Conservation (phyloP, 2,888 invertebrate species). For the Euplagia quadripunctaria region DNA sequence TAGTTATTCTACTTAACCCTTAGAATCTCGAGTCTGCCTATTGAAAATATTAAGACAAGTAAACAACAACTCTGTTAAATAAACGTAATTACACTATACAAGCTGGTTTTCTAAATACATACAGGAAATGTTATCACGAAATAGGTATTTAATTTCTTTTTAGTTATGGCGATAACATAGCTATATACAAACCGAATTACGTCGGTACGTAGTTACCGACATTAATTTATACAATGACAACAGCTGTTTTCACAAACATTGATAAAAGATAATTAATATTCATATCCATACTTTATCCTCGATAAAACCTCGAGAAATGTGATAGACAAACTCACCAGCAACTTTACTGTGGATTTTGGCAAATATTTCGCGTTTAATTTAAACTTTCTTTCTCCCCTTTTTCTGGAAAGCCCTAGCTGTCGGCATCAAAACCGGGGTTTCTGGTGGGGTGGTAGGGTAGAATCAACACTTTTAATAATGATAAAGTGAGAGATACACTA, state of each 20-base stretch:
- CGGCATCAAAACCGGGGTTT: no score
- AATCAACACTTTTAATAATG: no score
- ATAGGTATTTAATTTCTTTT: background rate
- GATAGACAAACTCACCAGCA: background rate
- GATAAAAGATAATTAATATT: background rate
- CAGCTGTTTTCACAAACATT: background rate
- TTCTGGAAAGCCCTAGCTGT: no score
- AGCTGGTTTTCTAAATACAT: background rate
- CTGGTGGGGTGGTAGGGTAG: no score
- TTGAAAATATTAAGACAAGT: no score
- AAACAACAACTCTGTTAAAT: background rate
- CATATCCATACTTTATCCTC: background rate
- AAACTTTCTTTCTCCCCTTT: no score
- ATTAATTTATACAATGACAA: background rate
- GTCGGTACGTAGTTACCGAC: background rate
- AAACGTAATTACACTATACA: background rate
- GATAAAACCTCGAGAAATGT: background rate
- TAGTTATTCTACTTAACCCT: no score
- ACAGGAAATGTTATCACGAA: background rate
- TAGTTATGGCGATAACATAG: background rate
- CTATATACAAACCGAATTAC: background rate
- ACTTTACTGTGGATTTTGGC: background rate
- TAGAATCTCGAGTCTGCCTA: no score
- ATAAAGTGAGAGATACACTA: no score
- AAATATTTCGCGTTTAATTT: background rate